Evolutionary conservation across 2,888 invertebrate genomes (phyloP), one percentile per base, ranked within the genome.

Genomic region (Leuctra nigra): DNA sequence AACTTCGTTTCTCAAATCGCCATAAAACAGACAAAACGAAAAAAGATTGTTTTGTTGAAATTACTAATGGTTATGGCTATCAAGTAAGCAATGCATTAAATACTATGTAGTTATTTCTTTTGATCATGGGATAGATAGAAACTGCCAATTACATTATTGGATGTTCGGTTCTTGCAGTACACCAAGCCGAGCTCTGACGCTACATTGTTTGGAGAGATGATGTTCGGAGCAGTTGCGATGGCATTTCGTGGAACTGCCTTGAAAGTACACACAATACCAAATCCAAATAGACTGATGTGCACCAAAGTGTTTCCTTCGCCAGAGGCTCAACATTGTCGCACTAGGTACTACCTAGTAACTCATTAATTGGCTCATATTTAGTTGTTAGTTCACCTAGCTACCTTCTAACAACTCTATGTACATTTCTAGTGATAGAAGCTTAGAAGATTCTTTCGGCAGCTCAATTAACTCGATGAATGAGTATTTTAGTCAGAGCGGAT

Each of bases 201-300:
- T 57, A 81, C 79, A 62, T 77, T 83, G 61, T 77, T 93, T 68
- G 88, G 91, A 64, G 94, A 94, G 77, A 91, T 94, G 89, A 86
- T 93, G 65, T 94, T 94, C 71, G 94, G 94, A 6, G 86, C 91
- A 1, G 86, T 91, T 53, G 90, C 91, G 1, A 87, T 94, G 87
- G 87, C 89, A 63, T 91, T 84, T 73, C 83, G 85, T 67, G 91
- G 90, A 55, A 83, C 89, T 35, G 86, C 90, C n/a, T 79, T 91
- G 62, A 94, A 94, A 77, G 88, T 90, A 58, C 87, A 87, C 69
- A 78, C 80, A 59, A 77, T 86, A 68, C 78, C 73, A 53, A 67
- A 68, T 39, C 73, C 73, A 23, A 65, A 69, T 4, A 70, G 73
- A 61, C 63, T 75, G 46, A 72, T 76, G 71, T 65, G 75, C 33